Conservation (phyloP, 2,797 vertebrate genomes). For the Thamnophis elegans region DNA sequence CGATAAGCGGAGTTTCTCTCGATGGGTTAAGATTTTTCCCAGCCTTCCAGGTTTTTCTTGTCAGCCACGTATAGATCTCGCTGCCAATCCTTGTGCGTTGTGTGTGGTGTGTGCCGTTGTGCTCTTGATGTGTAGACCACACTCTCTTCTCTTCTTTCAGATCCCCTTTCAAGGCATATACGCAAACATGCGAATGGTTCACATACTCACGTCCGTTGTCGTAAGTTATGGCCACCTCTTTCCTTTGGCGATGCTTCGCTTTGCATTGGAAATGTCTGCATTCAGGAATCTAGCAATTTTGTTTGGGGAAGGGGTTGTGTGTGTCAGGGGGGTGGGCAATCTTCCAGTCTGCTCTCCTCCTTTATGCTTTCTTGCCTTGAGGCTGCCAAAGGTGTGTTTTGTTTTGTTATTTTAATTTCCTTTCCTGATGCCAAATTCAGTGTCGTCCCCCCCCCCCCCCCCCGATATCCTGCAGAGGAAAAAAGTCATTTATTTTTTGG, state of each 20-base stretch:
- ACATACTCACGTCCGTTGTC: slow-evolving; percentile 97
- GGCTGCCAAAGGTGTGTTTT: not conserved
- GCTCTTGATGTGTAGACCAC: not conserved
- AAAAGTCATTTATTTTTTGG: not conserved
- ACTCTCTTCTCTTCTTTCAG: slow-evolving; percentile 68
- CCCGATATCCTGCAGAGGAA: not conserved
- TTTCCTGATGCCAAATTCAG: not conserved
- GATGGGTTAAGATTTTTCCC: not conserved
- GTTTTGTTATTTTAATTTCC: too few relatives aligned
- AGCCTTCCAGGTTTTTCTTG: not conserved
- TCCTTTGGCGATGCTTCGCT: not conserved
- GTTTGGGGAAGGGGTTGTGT: not conserved
- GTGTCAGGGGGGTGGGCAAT: not conserved
- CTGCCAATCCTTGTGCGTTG: not conserved
- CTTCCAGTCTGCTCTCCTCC: too few relatives aligned
- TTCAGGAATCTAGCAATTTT: not conserved
- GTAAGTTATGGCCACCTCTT: slow-evolving; percentile 75
- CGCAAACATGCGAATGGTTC: slow-evolving; percentile 99
- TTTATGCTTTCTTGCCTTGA: not conserved
- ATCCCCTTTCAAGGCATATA: slow-evolving; percentile 97
- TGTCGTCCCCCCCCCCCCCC: not conserved
- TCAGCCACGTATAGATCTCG: not conserved
- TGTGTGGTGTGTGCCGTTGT: not conserved
- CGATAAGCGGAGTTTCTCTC: not conserved
- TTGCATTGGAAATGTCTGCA: not conserved